Evolutionary conservation across 2,113 vertebrate species (phyloP).

Genomic region (Tonatia bakeri): DNA sequence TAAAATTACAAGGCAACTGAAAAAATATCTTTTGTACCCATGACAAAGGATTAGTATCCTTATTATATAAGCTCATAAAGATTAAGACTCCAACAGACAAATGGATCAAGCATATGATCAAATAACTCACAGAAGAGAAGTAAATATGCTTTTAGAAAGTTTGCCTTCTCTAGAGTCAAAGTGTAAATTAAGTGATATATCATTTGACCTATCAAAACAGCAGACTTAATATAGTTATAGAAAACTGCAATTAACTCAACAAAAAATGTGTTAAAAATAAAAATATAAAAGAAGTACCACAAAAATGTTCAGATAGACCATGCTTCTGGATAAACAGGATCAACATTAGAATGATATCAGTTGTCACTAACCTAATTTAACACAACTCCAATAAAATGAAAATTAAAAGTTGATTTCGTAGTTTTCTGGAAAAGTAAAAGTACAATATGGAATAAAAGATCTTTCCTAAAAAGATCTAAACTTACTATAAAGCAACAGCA

Average conservation of each 20-base stretch:
- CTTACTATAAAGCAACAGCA: neutral
- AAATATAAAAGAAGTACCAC: neutral
- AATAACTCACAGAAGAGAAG: neutral
- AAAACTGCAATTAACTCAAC: neutral
- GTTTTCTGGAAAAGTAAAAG: constrained; percentile 20
- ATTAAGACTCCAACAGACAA: neutral
- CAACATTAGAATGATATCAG: neutral
- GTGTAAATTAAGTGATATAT: constrained; percentile 29
- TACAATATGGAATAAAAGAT: neutral
- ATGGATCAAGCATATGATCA: neutral
- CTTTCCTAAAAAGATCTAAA: neutral
- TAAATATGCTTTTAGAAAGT: neutral
- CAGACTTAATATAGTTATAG: constrained; percentile 12
- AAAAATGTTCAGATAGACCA: neutral
- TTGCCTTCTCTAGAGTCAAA: neutral
- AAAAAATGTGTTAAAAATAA: constrained; percentile 16
- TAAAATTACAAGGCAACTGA: neutral
- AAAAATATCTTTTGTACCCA: neutral
- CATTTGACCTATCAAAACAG: constrained; percentile 13
- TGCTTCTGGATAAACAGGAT: neutral
- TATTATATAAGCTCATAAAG: neutral
- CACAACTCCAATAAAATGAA: neutral
- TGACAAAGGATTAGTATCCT: neutral
- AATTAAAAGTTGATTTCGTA: neutral
- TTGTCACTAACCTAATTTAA: constrained; percentile 26